Base-by-base conservation (phyloP, 2,113 vertebrate genomes). In the Entelurus aequoreus region DNA sequence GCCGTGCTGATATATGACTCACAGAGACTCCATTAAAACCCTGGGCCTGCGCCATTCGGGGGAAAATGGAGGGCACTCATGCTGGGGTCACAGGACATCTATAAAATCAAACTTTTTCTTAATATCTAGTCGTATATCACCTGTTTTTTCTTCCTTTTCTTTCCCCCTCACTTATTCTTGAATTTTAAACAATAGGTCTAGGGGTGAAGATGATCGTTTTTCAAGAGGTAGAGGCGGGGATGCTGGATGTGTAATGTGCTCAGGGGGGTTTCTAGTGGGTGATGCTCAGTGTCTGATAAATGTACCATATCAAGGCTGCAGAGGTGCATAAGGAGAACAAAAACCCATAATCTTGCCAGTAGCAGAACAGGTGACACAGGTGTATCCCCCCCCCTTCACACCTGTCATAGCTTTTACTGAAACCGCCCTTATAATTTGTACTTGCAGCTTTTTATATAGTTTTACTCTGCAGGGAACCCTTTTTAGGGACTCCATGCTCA, bases 41-140 rank as follows among this genome's bases (percentile, higher is more conserved):
- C 75, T 80, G 88, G 87, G 88, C 86, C 86, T 75, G 79, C 75
- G 83, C 89, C 89, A 90, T 90, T 89, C 87, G 88, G 86, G 89
- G 86, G 84, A 85, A 89, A 91, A 92, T 89, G 86, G 89, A 91
- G 90, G 91, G 90, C 89, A 88, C 81, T 85, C 86, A 84, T 80
- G 82, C 87, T 84, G 72, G 85, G 88, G 88, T 89, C 88, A 90
- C 60, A 71, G 88, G 87, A 89, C 88, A 84, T 79, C 88, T 74
- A 90, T 91, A 91, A 92, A 92, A 90, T 88, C 80, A 87, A 90
- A 88, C 86, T 89, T 92, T 91, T 87, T 76, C 74, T 87, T 88
- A 89, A 90, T 90, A 88, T 88, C 86, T 82, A 75, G 62, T 77
- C 68, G 35, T 90, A 90, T 82, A 91, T 91, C 87, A 87, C 46